phyloP scores from a whole-genome alignment of 1,140 invertebrate genomes.

The Coenobita brevimanus region DNA sequence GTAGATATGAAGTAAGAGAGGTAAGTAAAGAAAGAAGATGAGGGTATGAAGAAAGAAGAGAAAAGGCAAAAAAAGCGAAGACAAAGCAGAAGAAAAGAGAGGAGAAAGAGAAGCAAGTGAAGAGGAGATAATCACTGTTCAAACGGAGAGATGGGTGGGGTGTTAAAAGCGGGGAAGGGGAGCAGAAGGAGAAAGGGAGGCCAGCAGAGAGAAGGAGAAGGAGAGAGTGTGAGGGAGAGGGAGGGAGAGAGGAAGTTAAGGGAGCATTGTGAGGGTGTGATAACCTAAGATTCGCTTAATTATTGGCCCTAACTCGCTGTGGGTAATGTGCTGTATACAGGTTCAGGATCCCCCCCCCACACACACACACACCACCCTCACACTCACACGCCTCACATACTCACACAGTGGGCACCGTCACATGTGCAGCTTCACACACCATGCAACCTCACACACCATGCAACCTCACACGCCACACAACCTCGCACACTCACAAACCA shows the following conservation, averaged over 20 bases:
- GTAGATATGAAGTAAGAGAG: background rate
- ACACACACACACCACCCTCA: too few relatives aligned
- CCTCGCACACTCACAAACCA: too few relatives aligned
- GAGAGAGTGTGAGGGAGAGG: background rate
- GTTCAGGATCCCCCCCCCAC: too few relatives aligned
- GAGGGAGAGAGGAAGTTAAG: too few relatives aligned
- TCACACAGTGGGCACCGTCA: too few relatives aligned
- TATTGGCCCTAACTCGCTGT: background rate
- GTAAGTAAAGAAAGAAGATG: background rate
- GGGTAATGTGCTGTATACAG: background rate
- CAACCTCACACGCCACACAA: too few relatives aligned
- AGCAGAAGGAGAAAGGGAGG: background rate
- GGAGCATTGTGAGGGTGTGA: background rate
- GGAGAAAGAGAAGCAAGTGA: background rate
- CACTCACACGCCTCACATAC: too few relatives aligned
- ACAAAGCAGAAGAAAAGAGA: background rate
- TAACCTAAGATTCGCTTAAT: conserved; percentile 11
- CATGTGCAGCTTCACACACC: too few relatives aligned
- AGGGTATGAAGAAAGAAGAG: background rate
- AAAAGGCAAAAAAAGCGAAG: background rate
- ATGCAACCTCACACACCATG: too few relatives aligned
- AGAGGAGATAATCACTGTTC: too few relatives aligned
- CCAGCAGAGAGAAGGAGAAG: background rate
- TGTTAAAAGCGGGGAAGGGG: too few relatives aligned
- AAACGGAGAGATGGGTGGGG: too few relatives aligned